A percentile compares a stretch with the other conserved stretches of the same genome.
Conservation (phyloP, 2,888 invertebrate species). For the Lycia hirtaria region DNA sequence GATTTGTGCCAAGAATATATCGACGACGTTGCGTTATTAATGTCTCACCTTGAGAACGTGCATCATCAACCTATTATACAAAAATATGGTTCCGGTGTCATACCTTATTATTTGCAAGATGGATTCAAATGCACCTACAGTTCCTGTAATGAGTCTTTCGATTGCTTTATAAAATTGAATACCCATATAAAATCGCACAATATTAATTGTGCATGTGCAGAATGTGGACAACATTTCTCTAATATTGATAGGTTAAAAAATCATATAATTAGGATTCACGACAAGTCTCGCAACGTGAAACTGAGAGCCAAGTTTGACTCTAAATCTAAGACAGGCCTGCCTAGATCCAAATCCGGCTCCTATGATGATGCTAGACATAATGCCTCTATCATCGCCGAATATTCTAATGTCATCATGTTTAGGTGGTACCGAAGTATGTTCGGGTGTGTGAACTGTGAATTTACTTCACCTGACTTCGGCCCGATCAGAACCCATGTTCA, state of each 20-base stretch:
- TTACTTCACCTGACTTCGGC: conserved; percentile 6
- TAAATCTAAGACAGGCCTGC: neutral
- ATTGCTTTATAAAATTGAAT: conserved; percentile 68
- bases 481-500: conserved; percentile 3
- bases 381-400: conserved; percentile 22
- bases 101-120: conserved; percentile 61
- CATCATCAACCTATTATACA: conserved; percentile 62
- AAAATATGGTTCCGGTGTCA: conserved; percentile 61
- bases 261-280: conserved; percentile 2
- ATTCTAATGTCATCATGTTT: conserved; percentile 32
- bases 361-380: conserved; percentile 21
- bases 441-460: conserved; percentile 26
- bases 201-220: conserved; percentile 69
- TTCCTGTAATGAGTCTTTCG: conserved; percentile 53
- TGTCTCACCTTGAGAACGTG: conserved; percentile 58
- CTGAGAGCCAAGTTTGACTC: neutral
- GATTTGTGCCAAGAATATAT: conserved; percentile 47
- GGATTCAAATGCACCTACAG: conserved; percentile 64
- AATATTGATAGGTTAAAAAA: conserved; percentile 7
- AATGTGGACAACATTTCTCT: conserved; percentile 56
- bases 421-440: conserved; percentile 30
- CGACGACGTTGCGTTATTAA: conserved; percentile 54
- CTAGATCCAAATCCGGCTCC: neutral
- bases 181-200: conserved; percentile 72
- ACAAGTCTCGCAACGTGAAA: neutral